phyloP scores from a whole-genome alignment of 2,797 vertebrate species.

The Antrozous pallidus region DNA sequence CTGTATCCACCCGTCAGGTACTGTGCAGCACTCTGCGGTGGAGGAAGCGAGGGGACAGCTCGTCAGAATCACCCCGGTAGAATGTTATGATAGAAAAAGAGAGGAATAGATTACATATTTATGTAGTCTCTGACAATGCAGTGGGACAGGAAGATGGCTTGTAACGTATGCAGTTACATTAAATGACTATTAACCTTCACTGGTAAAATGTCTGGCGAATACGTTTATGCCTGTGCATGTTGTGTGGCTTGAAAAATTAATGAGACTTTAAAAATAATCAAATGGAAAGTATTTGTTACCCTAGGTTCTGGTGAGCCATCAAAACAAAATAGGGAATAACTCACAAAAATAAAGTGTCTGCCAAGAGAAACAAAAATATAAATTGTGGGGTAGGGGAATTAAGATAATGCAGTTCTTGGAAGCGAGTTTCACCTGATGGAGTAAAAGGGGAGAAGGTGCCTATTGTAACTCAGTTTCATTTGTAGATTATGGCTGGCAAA shows the following conservation, averaged over 20 bases:
- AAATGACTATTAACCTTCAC: constrained; percentile 43
- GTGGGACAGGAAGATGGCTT: constrained; percentile 48
- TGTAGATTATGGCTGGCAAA: neutral
- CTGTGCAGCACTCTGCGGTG: constrained; percentile 15
- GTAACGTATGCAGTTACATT: constrained; percentile 55
- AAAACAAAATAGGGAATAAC: constrained; percentile 21
- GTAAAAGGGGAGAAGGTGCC: neutral
- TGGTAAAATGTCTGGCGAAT: constrained; percentile 11
- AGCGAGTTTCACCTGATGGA: neutral
- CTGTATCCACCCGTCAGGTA: constrained; percentile 67
- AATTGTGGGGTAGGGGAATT: neutral
- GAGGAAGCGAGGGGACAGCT: constrained; percentile 62
- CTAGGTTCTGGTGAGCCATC: constrained; percentile 33
- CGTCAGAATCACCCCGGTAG: constrained; percentile 55
- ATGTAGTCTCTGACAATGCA: constrained; percentile 60
- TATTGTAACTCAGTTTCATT: neutral
- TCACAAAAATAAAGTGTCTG: constrained; percentile 36
- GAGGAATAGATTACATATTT: constrained; percentile 54
- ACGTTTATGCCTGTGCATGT: neutral
- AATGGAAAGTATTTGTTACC: constrained; percentile 51
- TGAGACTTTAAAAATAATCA: constrained; percentile 57
- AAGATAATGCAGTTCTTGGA: neutral
- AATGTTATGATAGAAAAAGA: constrained; percentile 53
- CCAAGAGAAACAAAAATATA: neutral
- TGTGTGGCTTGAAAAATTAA: constrained; percentile 60